A percentile compares a stretch with the other conserved stretches of the same genome.
phyloP scores from a whole-genome alignment of 2,888 invertebrate genomes.

The Chrysolina americana region DNA sequence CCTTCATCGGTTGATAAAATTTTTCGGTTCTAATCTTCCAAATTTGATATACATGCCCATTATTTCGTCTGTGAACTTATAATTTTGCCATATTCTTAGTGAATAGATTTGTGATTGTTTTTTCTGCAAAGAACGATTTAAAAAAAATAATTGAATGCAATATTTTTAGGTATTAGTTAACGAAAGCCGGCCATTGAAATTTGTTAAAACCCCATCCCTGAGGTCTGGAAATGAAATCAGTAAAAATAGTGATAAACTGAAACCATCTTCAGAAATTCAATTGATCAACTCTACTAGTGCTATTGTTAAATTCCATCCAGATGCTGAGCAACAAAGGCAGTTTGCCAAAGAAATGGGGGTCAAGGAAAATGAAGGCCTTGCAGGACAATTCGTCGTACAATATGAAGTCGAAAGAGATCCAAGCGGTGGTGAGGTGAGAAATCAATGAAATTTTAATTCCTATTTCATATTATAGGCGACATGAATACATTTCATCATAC shows the following conservation, averaged over 20 bases:
- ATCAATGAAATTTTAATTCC: neutral
- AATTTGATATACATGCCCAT: too few relatives aligned
- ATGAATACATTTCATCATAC: too few relatives aligned
- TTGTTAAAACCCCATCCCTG: conserved; percentile 47
- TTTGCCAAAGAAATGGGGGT: conserved; percentile 66
- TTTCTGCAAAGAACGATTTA: too few relatives aligned
- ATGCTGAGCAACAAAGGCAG: conserved; percentile 73
- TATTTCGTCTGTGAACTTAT: too few relatives aligned
- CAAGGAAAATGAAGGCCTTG: conserved; percentile 70
- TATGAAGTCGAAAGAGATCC: conserved; percentile 78
- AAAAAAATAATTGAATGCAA: too few relatives aligned
- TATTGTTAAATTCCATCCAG: conserved; percentile 73
- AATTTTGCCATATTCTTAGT: too few relatives aligned
- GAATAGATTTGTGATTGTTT: too few relatives aligned
- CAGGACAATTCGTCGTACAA: conserved; percentile 80
- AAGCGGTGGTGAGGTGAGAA: conserved; percentile 74
- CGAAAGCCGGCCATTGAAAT: conserved; percentile 74
- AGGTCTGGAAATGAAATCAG: conserved; percentile 46
- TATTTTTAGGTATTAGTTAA: conserved; percentile 71
- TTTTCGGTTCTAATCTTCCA: too few relatives aligned
- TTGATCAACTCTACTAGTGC: conserved; percentile 57
- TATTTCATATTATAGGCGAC: too few relatives aligned
- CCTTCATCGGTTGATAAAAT: too few relatives aligned
- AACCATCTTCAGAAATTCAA: conserved; percentile 61
- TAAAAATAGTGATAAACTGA: conserved; percentile 67